Evolutionary conservation across 2,113 vertebrate species (phyloP).

Genomic region (Mormoops blainvillei): DNA sequence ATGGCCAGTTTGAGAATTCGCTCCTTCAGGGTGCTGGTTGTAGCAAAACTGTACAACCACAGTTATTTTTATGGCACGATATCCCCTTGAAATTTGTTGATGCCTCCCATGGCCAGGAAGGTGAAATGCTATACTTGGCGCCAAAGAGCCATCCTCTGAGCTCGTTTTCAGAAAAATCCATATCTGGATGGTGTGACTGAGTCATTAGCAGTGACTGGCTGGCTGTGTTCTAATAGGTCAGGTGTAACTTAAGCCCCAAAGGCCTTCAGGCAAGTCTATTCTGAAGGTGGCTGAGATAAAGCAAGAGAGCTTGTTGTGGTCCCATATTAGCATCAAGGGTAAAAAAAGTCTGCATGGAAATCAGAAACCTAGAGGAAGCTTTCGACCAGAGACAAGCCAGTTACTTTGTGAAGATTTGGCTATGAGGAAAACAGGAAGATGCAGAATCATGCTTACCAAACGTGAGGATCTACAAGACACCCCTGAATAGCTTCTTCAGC

Average conservation of each 20-base stretch:
- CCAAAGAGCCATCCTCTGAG: slow-evolving; percentile 26
- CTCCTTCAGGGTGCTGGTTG: neutral
- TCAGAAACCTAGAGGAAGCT: neutral
- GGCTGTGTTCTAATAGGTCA: neutral
- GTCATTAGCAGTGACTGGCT: neutral
- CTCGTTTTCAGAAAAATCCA: slow-evolving; percentile 56
- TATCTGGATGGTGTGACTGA: neutral
- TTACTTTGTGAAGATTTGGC: neutral
- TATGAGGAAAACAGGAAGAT: neutral
- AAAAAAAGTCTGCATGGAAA: neutral
- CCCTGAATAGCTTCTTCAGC: neutral
- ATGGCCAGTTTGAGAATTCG: neutral
- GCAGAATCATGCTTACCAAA: neutral
- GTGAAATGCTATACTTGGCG: slow-evolving; percentile 12
- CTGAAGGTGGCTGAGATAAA: neutral
- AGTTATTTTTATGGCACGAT: neutral
- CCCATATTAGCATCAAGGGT: neutral
- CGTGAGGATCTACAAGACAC: neutral
- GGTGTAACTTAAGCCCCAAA: slow-evolving; percentile 15
- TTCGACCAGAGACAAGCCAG: neutral
- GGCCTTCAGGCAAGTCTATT: neutral
- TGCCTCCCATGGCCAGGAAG: slow-evolving; percentile 31
- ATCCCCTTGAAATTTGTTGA: neutral
- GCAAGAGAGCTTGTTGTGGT: neutral
- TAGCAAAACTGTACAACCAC: neutral